phyloP scores from a whole-genome alignment of 2,113 vertebrate genomes.

The Callionymus lyra region DNA sequence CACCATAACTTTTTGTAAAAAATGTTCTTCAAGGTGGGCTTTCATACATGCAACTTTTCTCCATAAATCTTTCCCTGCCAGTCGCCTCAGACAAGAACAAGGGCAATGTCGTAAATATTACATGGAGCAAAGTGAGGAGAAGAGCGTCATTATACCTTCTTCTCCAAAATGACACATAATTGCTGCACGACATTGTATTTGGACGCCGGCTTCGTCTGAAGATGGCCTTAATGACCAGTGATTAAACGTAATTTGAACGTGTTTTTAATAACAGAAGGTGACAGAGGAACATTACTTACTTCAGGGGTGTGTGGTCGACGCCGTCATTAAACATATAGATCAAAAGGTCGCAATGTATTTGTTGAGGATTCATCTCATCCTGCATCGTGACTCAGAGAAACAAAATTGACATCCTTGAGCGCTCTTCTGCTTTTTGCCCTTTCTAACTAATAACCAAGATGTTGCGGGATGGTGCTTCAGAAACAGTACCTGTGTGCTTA shows the following conservation, averaged over 20 bases:
- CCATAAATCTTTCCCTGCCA: no score
- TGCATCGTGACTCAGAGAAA: no score
- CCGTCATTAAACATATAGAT: constrained; percentile 25
- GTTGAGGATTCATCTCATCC: no score
- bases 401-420: no score
- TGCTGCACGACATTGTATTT: constrained; percentile 39
- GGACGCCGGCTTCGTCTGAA: constrained; percentile 54
- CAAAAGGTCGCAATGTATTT: no score
- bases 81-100: constrained; percentile 4
- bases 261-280: constrained; percentile 46
- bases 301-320: constrained; percentile 9
- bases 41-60: no score
- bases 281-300: constrained; percentile 17
- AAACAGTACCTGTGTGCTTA: no score
- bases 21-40: no score
- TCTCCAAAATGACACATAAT: constrained; percentile 65
- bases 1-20: no score
- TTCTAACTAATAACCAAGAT: no score
- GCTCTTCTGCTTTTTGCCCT: no score
- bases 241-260: constrained; percentile 70
- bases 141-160: constrained; percentile 48
- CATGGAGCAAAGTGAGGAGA: constrained; percentile 41
- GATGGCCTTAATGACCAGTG: constrained; percentile 54
- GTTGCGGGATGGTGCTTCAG: no score
- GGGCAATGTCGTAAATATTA: constrained; percentile 19